A percentile compares a stretch with the other conserved stretches of the same genome.
These are phyloP conservation scores for Apogon hyalosoma DNA, from an alignment of 2,797 vertebrate genomes.

Conservation along the genomic window DNA sequence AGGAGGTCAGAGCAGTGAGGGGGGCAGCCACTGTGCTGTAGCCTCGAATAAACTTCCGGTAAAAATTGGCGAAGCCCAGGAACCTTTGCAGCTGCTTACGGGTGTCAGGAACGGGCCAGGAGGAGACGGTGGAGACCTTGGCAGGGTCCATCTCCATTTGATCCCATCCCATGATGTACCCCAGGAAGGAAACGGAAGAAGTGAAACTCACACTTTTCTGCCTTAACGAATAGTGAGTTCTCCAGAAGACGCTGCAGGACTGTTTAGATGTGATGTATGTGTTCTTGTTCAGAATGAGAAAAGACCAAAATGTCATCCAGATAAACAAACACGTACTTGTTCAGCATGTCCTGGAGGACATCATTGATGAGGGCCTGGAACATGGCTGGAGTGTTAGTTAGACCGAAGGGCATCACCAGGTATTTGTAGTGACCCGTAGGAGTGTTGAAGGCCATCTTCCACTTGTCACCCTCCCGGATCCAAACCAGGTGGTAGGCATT, in stretches of 20 bases:
- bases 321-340: not conserved
- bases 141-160: not conserved
- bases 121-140: no score
- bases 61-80: no score
- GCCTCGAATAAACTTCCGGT: no score
- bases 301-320: not conserved
- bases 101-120: no score
- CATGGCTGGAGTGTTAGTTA: not conserved
- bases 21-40: no score
- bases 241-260: not conserved
- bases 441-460: not conserved
- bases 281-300: not conserved
- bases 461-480: not conserved
- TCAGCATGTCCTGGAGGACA: not conserved
- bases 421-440: not conserved
- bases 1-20: no score
- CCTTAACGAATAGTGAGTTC: not conserved
- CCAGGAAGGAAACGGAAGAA: not conserved
- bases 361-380: not conserved
- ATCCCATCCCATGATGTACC: not conserved
- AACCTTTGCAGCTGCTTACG: no score
- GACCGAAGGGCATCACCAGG: not conserved
- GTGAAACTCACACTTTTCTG: not conserved
- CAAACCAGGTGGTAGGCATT: no score
- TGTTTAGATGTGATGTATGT: accelerated